Evolutionary conservation across 2,797 vertebrate species (phyloP), one percentile per base, ranked within the genome.

Genomic region (Emys orbicularis): DNA sequence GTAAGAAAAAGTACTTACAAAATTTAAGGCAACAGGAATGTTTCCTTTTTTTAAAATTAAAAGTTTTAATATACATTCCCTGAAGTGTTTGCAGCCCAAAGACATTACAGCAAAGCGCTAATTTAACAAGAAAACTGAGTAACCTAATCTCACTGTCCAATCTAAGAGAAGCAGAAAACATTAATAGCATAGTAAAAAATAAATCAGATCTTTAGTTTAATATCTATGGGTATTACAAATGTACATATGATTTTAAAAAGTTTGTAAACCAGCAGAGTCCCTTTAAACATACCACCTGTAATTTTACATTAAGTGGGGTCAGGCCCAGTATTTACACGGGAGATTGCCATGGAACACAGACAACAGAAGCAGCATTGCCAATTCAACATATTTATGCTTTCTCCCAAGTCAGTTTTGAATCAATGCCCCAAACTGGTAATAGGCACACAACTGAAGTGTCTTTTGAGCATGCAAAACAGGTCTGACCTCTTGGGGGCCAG

Each of bases 371-470:
- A 93, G 93, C 89, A 68, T 34, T n/a, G 87, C 21, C 10, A 74
- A 12, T 41, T 94, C 95, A 96, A 95, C 89, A 92, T 15, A 86
- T 79, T 90, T 89, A 90, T 93, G 92, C 83, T 84, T 87, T n/a
- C 91, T 95, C 79, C 90, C 91, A 12, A 76, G 89, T 79, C 92
- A 92, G 65, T 52, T 82, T 44, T 89, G 89, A 96, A 94, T 90
- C 61, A 85, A 61, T 27, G 56, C 52, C 82, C 0, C 0, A 94
- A 96, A 90, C 83, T 86, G 90, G 61, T 4, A 88, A 88, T 47
- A 90, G 34, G 87, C 41, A 53, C 44, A 89, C 1, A 74, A 65
- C 41, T 76, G 12, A 47, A 76, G 29, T 68, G 89, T 16, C 23
- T 49, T 74, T n/a, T 7, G 88, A 50, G 29, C 6, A 13, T 5